These are phyloP conservation scores for Hedya salicella DNA, from an alignment of 2,888 invertebrate genomes.

Conservation along the genomic window DNA sequence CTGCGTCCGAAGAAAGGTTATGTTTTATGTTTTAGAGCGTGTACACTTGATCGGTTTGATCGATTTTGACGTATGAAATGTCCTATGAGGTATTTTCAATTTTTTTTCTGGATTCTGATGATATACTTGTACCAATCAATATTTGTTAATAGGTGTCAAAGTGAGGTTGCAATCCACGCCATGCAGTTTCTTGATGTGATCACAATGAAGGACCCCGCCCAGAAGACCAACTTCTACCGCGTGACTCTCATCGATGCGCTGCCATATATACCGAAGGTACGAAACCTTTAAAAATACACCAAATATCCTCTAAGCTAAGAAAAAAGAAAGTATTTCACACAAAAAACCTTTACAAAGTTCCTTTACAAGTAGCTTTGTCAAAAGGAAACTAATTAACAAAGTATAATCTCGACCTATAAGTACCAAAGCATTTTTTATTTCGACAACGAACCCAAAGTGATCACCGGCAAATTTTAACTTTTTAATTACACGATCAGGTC, in stretches of 20 bases:
- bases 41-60: no score
- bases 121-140: neutral
- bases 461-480: constrained; percentile 44
- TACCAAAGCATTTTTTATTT: constrained; percentile 34
- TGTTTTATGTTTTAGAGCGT: no score
- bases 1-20: no score
- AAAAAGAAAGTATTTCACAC: neutral
- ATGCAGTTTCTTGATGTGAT: constrained; percentile 97
- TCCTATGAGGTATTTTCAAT: no score
- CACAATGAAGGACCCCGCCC: constrained; percentile 95
- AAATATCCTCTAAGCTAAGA: no score
- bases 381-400: constrained; percentile 45
- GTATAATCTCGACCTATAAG: constrained; percentile 39
- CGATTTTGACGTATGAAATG: no score
- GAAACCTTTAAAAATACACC: constrained; percentile 10
- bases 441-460: constrained; percentile 28
- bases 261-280: constrained; percentile 95
- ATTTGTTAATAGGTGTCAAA: constrained; percentile 67
- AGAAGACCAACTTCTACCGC: constrained; percentile 95
- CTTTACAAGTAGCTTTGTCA: constrained; percentile 24
- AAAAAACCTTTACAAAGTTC: neutral
- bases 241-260: constrained; percentile 94
- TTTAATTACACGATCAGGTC: constrained; percentile 45
- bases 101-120: no score
- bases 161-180: constrained; percentile 95